These are phyloP conservation scores for Patiria pectinifera DNA, from an alignment of 53 echinoderm and acorn worm species.

Conservation along the genomic window DNA sequence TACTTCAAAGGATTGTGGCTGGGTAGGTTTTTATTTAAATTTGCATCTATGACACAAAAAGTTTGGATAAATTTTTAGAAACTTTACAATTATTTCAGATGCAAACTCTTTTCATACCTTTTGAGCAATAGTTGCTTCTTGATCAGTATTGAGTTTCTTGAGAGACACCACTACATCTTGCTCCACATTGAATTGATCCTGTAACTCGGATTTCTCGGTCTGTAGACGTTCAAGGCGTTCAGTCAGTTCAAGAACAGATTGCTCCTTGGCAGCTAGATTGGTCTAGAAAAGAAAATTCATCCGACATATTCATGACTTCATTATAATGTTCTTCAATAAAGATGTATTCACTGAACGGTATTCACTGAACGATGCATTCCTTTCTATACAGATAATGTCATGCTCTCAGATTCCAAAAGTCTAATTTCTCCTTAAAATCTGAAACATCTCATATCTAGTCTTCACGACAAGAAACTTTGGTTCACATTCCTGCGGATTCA, in stretches of 20 bases:
- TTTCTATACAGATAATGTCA: no score
- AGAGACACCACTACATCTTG: conserved; percentile 63
- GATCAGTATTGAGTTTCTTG: conserved; percentile 69
- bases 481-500: no score
- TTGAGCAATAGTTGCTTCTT: conserved; percentile 69
- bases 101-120: conserved; percentile 43
- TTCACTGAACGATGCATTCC: no score
- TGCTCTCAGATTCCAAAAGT: no score
- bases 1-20: no score
- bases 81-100: background rate
- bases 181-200: conserved; percentile 77
- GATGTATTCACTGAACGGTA: no score
- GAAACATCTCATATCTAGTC: no score
- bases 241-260: conserved; percentile 64
- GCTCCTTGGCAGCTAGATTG: conserved; percentile 66
- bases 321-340: no score
- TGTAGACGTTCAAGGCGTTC: conserved; percentile 68
- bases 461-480: no score
- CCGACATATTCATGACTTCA: background rate
- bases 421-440: no score
- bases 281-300: conserved; percentile 40
- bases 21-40: no score
- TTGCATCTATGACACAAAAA: background rate
- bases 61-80: background rate
- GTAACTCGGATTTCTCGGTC: conserved; percentile 52